Evolutionary conservation across 2,113 vertebrate species (phyloP), one percentile per base, ranked within the genome.

Genomic region (Onychostoma macrolepis): DNA sequence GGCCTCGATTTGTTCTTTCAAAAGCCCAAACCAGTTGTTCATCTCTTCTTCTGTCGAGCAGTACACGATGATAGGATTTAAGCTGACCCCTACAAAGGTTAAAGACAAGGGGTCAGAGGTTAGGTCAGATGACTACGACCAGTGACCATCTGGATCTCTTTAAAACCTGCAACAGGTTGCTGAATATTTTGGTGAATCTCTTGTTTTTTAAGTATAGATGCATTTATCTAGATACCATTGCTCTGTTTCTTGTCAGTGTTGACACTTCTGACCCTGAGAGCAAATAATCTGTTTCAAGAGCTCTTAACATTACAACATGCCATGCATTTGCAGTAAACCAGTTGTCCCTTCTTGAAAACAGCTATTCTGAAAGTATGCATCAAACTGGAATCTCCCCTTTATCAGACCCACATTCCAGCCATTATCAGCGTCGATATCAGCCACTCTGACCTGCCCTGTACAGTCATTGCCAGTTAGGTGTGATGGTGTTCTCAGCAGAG

Each of bases 1-100:
- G 0, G 95, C 94, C 50, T 97, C 96, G 72, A 96, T 98, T 89
- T 98, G 97, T 85, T 97, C 97, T 76, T 96, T 96, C 78, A 99
- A 93, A 84, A 98, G 95, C 71, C 96, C 96, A 11, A 98, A 97
- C 98, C 98, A 99, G 65, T 90, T 91, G 90, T 93, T 94, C 92
- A 97, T 94, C 91, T 98, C 97, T 0, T 95, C 90, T 85, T 95
- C 94, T n/a, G 91, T 95, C 6, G 95, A 92, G 89, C 97, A 99
- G 91, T 97, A 96, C 85, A 99, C 95, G 0, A 97, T 94, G 84
- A 99, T 95, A 2, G 97, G 96, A 76, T 97, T 96, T 1, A 97
- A 94, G 91, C 96, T 95, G 0, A 98, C 96, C 91, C 97, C 98
- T 99, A 87, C 6, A 75, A 26, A 87, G 38, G 76, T 50, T 63